A percentile compares a stretch with the other conserved stretches of the same genome.
Evolutionary conservation across 2,797 vertebrate species (phyloP).

Genomic region (Sparus aurata): DNA sequence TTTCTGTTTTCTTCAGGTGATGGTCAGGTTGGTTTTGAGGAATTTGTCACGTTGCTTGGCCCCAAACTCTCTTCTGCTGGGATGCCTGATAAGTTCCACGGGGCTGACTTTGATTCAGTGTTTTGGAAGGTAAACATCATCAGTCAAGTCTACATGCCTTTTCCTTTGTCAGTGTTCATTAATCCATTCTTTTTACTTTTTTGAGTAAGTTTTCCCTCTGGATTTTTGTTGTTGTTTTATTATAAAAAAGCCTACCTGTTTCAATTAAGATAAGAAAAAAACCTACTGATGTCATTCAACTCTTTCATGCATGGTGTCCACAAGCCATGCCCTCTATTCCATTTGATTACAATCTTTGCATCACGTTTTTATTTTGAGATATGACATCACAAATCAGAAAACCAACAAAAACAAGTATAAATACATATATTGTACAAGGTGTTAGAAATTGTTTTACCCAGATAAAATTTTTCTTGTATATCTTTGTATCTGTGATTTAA

Average conservation of each 20-base stretch:
- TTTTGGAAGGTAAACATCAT: conserved; percentile 94
- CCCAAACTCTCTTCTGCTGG: conserved; percentile 94
- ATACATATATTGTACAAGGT: too few species aligned
- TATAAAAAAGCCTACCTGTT: conserved; percentile 31
- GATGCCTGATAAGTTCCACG: conserved; percentile 95
- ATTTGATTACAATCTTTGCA: too few species aligned
- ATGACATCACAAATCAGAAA: too few species aligned
- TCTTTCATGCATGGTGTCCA: too few species aligned
- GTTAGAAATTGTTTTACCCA: too few species aligned
- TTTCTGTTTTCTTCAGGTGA: conserved; percentile 86
- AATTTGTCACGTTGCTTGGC: conserved; percentile 96
- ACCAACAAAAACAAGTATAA: too few species aligned
- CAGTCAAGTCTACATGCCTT: conserved; percentile 3
- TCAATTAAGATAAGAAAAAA: conserved; percentile 46
- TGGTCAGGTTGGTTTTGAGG: conserved; percentile 97
- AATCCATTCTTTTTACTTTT: conserved; percentile 11
- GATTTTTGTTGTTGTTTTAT: conserved; percentile 19
- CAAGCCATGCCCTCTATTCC: too few species aligned
- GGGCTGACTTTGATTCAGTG: conserved; percentile 97
- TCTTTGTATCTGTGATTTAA: too few species aligned
- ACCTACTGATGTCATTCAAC: not conserved
- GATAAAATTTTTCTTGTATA: too few species aligned
- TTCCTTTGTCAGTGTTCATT: conserved; percentile 13
- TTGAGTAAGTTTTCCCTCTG: conserved; percentile 12
- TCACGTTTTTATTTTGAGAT: too few species aligned